Conservation (phyloP, 2,113 vertebrate genomes). For the Ailurus styani region DNA sequence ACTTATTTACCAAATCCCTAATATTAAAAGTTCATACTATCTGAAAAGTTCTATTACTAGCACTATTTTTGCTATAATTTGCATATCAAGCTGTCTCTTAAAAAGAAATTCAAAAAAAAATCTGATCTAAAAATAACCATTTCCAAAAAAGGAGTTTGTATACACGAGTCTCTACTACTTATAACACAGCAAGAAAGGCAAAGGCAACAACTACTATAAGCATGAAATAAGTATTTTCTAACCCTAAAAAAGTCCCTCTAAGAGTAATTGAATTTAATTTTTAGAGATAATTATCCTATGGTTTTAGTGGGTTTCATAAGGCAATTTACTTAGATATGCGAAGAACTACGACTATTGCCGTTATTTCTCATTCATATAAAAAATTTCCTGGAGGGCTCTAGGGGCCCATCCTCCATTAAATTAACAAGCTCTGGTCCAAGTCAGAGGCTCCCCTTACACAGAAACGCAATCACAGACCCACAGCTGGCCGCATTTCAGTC, state of each 20-base stretch:
- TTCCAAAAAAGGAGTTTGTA: neutral
- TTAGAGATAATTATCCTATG: constrained; percentile 36
- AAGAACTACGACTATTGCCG: neutral
- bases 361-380: neutral
- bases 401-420: neutral
- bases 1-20: neutral
- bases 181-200: neutral
- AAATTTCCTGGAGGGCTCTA: neutral
- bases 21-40: neutral
- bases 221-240: neutral
- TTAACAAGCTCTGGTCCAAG: neutral
- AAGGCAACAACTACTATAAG: neutral
- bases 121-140: neutral
- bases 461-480: neutral
- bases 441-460: neutral
- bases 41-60: neutral
- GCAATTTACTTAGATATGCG: neutral
- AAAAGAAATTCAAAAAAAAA: neutral
- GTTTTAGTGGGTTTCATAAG: neutral
- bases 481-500: neutral
- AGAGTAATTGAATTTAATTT: constrained; percentile 2
- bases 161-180: neutral
- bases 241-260: neutral
- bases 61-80: neutral
- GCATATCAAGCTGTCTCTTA: neutral